Conservation (phyloP, 2,113 vertebrate species). For the Megaceryle maxima region DNA sequence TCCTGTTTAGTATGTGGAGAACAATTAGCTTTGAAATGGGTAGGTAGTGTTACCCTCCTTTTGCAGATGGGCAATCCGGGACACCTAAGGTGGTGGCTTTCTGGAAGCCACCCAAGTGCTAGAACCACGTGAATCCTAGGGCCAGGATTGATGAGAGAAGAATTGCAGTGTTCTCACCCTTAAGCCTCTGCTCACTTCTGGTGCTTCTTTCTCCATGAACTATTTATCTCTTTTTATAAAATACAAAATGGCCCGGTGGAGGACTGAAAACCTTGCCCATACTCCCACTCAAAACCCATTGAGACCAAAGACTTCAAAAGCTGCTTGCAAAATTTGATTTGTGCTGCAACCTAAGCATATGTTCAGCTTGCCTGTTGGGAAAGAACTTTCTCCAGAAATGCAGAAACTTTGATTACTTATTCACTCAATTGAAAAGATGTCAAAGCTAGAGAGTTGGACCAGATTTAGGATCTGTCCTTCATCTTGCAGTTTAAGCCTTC, state of each 20-base stretch:
- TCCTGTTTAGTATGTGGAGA: background rate
- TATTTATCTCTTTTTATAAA: background rate
- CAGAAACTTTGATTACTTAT: background rate
- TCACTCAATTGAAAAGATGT: background rate
- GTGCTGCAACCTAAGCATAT: conserved; percentile 11
- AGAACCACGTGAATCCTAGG: background rate
- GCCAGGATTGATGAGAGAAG: background rate
- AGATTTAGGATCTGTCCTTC: background rate
- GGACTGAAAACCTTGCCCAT: background rate
- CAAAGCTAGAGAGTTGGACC: background rate
- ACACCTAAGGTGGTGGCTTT: background rate
- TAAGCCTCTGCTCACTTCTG: background rate
- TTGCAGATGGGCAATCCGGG: background rate
- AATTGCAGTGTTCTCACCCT: background rate
- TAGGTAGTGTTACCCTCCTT: background rate
- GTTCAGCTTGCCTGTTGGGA: background rate
- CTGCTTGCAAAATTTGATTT: conserved; percentile 3
- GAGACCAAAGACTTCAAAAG: background rate
- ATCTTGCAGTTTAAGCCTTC: background rate
- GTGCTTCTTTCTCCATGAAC: background rate
- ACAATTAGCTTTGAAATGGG: background rate
- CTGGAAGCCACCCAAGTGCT: background rate
- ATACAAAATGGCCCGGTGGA: background rate
- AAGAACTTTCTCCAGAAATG: conserved; percentile 2
- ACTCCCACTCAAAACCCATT: background rate